phyloP scores from a whole-genome alignment of 2,113 vertebrate genomes.

The Anoura caudifer region DNA sequence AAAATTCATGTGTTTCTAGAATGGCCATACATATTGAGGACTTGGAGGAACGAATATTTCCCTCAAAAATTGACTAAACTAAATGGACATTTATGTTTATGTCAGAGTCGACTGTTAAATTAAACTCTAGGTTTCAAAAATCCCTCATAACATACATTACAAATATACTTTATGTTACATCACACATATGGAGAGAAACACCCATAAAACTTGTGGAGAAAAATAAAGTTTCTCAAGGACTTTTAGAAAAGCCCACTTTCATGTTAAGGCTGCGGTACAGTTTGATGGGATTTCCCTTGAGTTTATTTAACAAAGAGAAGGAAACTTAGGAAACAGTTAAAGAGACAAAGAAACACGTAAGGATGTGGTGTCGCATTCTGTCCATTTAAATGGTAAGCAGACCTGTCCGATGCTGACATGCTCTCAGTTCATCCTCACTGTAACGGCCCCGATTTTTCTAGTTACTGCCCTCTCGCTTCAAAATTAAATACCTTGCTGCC shows the following conservation, averaged over 20 bases:
- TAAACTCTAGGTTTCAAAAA: neutral
- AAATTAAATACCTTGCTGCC: constrained; percentile 16
- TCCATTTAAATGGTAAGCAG: neutral
- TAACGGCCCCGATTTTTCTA: constrained; percentile 29
- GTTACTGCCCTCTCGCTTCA: constrained; percentile 39
- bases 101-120: neutral
- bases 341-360: neutral
- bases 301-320: neutral
- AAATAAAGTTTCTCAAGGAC: neutral
- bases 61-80: neutral
- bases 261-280: neutral
- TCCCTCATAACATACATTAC: neutral
- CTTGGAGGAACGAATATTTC: neutral
- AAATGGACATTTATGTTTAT: neutral
- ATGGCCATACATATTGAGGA: neutral
- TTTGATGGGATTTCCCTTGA: neutral
- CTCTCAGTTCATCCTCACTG: neutral
- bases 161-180: neutral
- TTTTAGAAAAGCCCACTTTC: neutral
- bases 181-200: neutral
- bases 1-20: neutral
- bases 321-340: neutral
- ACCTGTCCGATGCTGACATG: neutral
- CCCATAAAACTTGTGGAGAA: neutral
- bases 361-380: neutral